Evolutionary conservation across 2,113 vertebrate species (phyloP), one percentile per base, ranked within the genome.

Genomic region (Aphelocoma coerulescens): DNA sequence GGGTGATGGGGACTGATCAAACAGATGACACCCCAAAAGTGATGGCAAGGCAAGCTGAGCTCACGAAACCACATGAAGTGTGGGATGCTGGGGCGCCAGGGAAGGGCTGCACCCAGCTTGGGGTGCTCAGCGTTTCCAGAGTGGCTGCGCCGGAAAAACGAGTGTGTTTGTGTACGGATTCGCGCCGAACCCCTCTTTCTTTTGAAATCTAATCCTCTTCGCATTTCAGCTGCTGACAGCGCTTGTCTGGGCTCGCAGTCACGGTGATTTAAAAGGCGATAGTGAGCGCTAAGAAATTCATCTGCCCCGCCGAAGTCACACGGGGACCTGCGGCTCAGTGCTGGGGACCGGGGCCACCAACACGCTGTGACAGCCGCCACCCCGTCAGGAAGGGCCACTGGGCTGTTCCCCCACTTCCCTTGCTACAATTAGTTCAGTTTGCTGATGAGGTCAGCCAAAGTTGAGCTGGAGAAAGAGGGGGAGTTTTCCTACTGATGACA

Each of bases 21-120:
- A 67, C n/a, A 65, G 33, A 3, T 51, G 57, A 26, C 61, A 59
- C 39, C 78, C 85, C 71, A 59, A 54, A 79, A 85, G 52, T 13
- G 62, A 9, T 13, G 12, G 30, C n/a, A 12, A 46, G 43, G n/a
- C 65, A n/a, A n/a, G 39, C 61, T 66, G 65, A 39, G 54, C 1
- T 5, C 33, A 8, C 13, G 3, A 8, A 84, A 63, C 28, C 1
- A 0, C 80, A 4, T 0, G 2, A 54, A 22, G 20, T 7, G 2
- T 1, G 7, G 67, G 72, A 35, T 59, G n/a, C 54, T 83, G 0
- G 1, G 44, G 51, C 0, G 3, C 43, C 43, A 13, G n/a, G 5
- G 22, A 32, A 41, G n/a, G 55, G 55, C 65, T 87, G 87, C 67
- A 7, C 6, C 57, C 79, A 37, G 15, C 20, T 23, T 6, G 65